Evolutionary conservation across 2,113 vertebrate species (phyloP).

Genomic region (Bubo scandiacus): DNA sequence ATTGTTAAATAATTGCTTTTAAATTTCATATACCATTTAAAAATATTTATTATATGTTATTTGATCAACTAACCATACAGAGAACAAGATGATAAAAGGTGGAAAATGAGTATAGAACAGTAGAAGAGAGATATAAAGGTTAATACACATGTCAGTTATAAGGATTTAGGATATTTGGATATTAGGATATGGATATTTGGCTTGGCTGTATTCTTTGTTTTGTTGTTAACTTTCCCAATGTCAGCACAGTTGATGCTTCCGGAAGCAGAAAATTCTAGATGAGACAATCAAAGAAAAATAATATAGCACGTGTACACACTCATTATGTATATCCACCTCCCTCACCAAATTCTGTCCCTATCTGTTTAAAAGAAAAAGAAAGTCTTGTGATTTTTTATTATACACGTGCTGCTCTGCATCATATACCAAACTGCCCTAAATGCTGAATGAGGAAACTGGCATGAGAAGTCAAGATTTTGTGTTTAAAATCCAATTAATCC

Average conservation of each 20-base stretch:
- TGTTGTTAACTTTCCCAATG: not conserved
- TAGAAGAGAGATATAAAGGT: not conserved
- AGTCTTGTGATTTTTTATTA: rapidly evolving
- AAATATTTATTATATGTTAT: not conserved
- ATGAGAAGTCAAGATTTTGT: not conserved
- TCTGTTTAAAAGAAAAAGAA: not conserved
- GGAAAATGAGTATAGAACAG: not conserved
- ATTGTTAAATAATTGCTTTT: not conserved
- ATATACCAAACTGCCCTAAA: not conserved
- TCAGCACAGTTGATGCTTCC: not conserved
- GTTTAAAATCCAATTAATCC: not conserved
- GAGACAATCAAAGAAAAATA: not conserved
- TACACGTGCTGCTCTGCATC: not conserved
- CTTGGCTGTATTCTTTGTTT: not conserved
- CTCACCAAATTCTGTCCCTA: not conserved
- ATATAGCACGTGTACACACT: not conserved
- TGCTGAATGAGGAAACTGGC: not conserved
- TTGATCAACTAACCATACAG: not conserved
- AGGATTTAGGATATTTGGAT: not conserved
- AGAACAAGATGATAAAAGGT: not conserved
- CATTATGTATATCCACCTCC: not conserved
- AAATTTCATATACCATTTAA: not conserved
- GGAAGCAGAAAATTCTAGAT: not conserved
- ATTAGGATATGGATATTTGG: not conserved
- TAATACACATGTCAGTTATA: not conserved